phyloP scores from a whole-genome alignment of 2,797 vertebrate genomes.

The Melanotaenia boesemani region DNA sequence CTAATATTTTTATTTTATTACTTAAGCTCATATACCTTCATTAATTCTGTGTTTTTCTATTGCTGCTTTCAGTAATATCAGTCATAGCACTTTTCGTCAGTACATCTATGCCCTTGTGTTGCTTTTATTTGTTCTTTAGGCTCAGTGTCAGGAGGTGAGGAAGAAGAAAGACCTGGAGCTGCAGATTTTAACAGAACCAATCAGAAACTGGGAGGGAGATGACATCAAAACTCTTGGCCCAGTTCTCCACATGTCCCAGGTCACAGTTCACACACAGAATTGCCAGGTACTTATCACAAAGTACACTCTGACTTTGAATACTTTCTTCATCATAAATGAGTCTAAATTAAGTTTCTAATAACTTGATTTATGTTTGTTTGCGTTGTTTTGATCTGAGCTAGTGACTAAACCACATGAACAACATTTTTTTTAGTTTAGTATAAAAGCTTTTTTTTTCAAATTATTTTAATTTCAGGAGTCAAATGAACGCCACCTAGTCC shows the following conservation, averaged over 20 bases:
- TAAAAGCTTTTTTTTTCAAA: background rate
- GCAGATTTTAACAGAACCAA: constrained; percentile 94
- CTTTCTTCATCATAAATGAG: background rate
- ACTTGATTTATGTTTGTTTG: background rate
- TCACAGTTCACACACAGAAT: constrained; percentile 89
- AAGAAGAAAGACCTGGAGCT: constrained; percentile 95
- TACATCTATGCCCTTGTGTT: background rate
- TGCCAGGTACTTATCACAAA: constrained; percentile 84
- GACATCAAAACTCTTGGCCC: constrained; percentile 92
- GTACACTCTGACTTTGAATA: background rate
- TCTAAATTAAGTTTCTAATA: background rate
- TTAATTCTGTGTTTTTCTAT: no score
- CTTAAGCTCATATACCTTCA: no score
- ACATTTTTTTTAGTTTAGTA: background rate
- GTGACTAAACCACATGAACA: background rate
- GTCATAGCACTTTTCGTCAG: background rate
- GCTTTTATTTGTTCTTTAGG: constrained; percentile 65
- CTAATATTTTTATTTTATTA: no score
- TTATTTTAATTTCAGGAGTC: constrained; percentile 85
- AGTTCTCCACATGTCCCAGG: constrained; percentile 93
- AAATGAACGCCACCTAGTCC: constrained; percentile 93
- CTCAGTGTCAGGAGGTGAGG: constrained; percentile 93
- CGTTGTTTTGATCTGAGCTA: background rate
- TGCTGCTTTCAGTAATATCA: no score
- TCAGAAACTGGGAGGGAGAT: constrained; percentile 98